Percentiles rank a stretch among this genome's conserved stretches.
phyloP scores from a whole-genome alignment of 2,113 vertebrate species.

The Vireo altiloquus region DNA sequence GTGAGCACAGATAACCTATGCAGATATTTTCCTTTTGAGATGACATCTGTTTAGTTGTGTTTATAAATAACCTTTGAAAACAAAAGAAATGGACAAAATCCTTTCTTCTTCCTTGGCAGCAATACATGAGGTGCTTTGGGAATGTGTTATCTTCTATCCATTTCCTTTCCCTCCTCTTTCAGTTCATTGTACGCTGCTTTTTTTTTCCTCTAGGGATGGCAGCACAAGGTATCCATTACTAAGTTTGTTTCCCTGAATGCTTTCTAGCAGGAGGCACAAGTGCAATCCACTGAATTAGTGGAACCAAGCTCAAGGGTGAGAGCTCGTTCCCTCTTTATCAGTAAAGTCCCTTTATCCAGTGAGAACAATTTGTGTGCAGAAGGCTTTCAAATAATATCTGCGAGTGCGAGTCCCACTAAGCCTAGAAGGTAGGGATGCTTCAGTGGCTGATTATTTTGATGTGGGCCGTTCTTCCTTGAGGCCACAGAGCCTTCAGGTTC shows the following conservation, averaged over 20 bases:
- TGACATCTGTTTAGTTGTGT: background rate
- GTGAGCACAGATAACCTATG: background rate
- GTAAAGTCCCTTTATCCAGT: background rate
- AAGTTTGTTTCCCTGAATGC: constrained; percentile 18
- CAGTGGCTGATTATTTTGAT: constrained; percentile 41
- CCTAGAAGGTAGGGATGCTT: constrained; percentile 50
- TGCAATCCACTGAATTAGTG: background rate
- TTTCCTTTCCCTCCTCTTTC: background rate
- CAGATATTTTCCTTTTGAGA: background rate
- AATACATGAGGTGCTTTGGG: background rate
- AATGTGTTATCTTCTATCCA: background rate
- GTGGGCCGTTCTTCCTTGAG: constrained; percentile 57
- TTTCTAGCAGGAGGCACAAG: background rate
- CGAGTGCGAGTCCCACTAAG: background rate
- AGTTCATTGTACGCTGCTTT: background rate
- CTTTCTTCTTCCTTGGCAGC: background rate
- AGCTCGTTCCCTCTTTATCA: background rate
- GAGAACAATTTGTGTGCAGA: constrained; percentile 9
- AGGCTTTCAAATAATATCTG: constrained; percentile 46
- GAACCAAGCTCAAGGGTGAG: constrained; percentile 1
- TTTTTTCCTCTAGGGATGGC: background rate
- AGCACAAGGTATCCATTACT: background rate
- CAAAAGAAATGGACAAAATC: background rate
- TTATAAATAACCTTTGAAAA: background rate
- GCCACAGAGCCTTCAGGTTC: constrained; percentile 60